Conservation (phyloP, 2,797 vertebrate genomes). For the Notamacropus eugenii region DNA sequence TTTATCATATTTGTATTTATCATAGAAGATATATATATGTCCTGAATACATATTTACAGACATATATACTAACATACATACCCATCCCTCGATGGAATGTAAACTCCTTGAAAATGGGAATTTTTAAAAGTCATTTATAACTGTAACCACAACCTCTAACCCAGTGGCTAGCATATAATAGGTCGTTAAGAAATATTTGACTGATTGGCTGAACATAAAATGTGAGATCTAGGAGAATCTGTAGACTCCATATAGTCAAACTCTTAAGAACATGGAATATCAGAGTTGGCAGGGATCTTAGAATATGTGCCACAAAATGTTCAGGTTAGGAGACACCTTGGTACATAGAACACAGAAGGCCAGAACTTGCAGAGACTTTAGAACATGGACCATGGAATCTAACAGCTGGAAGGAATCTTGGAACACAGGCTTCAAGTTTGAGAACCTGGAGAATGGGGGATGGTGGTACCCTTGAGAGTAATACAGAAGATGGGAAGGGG, state of each 20-base stretch:
- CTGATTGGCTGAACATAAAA: neutral
- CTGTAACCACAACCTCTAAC: neutral
- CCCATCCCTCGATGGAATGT: neutral
- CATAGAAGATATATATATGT: neutral
- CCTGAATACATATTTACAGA: neutral
- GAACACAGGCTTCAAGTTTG: neutral
- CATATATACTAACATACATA: neutral
- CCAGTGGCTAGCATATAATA: neutral
- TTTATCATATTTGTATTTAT: neutral
- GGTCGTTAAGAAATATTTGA: neutral
- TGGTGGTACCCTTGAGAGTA: neutral
- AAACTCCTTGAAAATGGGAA: neutral
- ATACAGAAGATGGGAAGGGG: neutral
- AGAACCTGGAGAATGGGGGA: neutral
- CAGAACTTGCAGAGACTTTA: neutral
- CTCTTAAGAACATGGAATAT: neutral
- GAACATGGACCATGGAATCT: neutral
- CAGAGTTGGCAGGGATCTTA: neutral
- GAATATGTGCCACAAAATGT: neutral
- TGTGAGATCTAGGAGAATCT: neutral
- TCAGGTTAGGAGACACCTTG: neutral
- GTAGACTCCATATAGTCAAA: neutral
- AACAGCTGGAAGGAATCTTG: neutral
- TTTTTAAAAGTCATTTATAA: neutral
- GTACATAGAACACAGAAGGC: neutral